A percentile compares a stretch with the other conserved stretches of the same genome.
Evolutionary conservation across 2,797 vertebrate genomes (phyloP).

Genomic region (Lepidocolaptes lacrymiger): DNA sequence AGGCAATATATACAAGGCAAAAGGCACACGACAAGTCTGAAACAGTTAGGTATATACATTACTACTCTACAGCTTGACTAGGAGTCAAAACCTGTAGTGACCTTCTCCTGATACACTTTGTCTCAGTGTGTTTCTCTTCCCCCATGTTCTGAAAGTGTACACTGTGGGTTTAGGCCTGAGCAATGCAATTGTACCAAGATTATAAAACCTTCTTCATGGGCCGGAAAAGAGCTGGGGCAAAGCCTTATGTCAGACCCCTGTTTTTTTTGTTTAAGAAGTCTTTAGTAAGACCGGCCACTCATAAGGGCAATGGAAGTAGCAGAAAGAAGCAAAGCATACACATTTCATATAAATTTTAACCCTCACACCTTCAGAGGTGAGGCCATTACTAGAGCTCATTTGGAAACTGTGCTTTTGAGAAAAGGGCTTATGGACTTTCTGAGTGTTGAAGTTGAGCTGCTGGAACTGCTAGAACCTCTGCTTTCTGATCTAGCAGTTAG

Average conservation of each 20-base stretch:
- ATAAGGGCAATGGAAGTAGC: background rate
- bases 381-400: background rate
- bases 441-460: background rate
- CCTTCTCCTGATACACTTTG: background rate
- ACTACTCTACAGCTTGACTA: background rate
- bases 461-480: background rate
- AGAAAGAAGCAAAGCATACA: background rate
- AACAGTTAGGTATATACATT: background rate
- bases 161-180: background rate
- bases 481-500: background rate
- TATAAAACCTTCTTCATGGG: background rate
- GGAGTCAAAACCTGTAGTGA: background rate
- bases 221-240: background rate
- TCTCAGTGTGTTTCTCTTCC: background rate
- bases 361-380: background rate
- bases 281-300: background rate
- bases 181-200: background rate
- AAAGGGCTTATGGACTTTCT: background rate
- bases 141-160: background rate
- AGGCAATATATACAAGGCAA: background rate
- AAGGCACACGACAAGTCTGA: background rate
- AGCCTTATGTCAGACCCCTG: background rate
- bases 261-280: background rate
- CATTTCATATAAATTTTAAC: background rate
- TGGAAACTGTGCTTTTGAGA: background rate